Conservation (phyloP, 2,797 vertebrate genomes). For the Pseudomugil gertrudae region DNA sequence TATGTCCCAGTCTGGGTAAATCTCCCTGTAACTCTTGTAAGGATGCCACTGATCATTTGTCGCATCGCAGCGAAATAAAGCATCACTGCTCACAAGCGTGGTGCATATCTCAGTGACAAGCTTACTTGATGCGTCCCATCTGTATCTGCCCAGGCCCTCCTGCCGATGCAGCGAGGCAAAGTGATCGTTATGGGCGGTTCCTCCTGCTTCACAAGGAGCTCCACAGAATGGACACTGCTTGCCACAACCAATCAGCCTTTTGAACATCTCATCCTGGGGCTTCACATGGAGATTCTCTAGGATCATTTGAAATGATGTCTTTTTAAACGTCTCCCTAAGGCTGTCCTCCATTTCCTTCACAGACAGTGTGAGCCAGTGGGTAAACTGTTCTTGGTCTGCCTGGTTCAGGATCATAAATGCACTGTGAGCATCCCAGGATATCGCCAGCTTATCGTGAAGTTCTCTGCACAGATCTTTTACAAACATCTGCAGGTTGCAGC, state of each 20-base stretch:
- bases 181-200: constrained; percentile 55
- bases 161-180: constrained; percentile 60
- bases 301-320: no score
- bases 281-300: no score
- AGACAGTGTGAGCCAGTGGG: no score
- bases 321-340: no score
- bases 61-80: accelerated
- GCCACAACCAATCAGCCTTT: no score
- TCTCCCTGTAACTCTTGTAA: constrained; percentile 61
- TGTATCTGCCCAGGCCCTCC: not conserved
- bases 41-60: not conserved
- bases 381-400: no score
- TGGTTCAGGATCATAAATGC: not conserved
- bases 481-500: constrained; percentile 44
- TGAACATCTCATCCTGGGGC: no score
- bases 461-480: constrained; percentile 57
- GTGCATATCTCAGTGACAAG: constrained; percentile 55
- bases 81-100: constrained; percentile 36
- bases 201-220: constrained; percentile 25
- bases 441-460: constrained; percentile 62
- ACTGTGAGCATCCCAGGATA: constrained; percentile 58
- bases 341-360: no score
- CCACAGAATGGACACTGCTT: no score
- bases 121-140: not conserved
- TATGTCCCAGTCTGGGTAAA: constrained; percentile 73